phyloP scores from a whole-genome alignment of 2,113 vertebrate genomes.

The Zosterops pallidus region DNA sequence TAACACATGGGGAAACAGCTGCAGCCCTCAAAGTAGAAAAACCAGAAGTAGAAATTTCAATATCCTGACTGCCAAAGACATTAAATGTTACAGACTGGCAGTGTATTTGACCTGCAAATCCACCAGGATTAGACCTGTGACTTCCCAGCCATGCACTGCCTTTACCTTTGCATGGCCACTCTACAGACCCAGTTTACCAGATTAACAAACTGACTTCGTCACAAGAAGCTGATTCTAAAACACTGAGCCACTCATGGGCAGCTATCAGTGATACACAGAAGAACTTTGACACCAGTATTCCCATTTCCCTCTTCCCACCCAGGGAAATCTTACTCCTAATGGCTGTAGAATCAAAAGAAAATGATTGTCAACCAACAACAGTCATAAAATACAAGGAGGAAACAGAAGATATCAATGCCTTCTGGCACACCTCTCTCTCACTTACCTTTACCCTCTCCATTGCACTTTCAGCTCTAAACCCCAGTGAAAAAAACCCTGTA shows the following conservation, averaged over 20 bases:
- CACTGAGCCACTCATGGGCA: background rate
- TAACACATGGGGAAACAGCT: background rate
- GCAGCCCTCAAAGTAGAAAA: background rate
- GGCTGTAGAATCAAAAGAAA: background rate
- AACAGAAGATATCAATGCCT: background rate
- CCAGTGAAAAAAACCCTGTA: background rate
- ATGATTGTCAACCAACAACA: background rate
- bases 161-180: background rate
- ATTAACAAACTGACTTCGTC: background rate
- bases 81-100: background rate
- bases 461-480: background rate
- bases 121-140: background rate
- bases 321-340: background rate
- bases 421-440: background rate
- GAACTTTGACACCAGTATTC: background rate
- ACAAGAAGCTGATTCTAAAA: background rate
- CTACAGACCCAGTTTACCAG: constrained; percentile 32
- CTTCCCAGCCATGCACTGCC: background rate
- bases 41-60: background rate
- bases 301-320: background rate
- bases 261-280: background rate
- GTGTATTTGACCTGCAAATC: background rate
- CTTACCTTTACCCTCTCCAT: background rate
- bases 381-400: background rate
- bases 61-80: background rate